Evolutionary conservation across 2,888 invertebrate species (phyloP).

Genomic region (Harmothoe impar): DNA sequence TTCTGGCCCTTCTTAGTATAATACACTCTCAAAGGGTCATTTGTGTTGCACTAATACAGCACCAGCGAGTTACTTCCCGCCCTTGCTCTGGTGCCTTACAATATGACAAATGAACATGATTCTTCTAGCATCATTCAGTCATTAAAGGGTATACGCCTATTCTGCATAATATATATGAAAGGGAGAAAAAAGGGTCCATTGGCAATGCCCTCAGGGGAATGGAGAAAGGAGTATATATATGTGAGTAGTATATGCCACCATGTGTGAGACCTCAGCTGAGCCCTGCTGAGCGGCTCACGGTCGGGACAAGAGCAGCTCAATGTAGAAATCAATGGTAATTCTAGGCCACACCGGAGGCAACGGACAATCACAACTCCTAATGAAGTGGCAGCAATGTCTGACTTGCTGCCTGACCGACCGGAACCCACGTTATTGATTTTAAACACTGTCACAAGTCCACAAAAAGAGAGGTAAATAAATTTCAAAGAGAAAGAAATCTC

Average conservation of each 20-base stretch:
- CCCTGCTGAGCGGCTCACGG: background rate
- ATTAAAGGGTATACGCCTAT: background rate
- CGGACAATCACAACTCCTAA: background rate
- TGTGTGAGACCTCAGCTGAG: background rate
- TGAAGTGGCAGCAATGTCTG: slow-evolving; percentile 19
- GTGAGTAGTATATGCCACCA: too few relatives aligned
- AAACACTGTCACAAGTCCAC: background rate
- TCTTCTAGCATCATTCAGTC: too few relatives aligned
- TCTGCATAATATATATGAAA: background rate
- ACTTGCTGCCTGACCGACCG: background rate
- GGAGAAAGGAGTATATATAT: too few relatives aligned
- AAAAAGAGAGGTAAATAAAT: background rate
- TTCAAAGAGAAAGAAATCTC: too few relatives aligned
- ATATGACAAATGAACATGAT: too few relatives aligned
- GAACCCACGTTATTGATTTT: slow-evolving; percentile 9
- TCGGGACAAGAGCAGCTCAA: background rate
- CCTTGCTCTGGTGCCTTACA: too few relatives aligned
- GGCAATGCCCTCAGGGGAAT: background rate
- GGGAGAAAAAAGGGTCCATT: background rate
- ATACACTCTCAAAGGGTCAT: too few relatives aligned
- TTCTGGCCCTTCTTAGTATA: too few relatives aligned
- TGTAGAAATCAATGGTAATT: slow-evolving; percentile 4
- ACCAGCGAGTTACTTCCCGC: too few relatives aligned
- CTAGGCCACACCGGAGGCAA: background rate
- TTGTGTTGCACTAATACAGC: too few relatives aligned